These are phyloP conservation scores for Anhinga anhinga DNA, from an alignment of 2,113 vertebrate species.

Conservation along the genomic window DNA sequence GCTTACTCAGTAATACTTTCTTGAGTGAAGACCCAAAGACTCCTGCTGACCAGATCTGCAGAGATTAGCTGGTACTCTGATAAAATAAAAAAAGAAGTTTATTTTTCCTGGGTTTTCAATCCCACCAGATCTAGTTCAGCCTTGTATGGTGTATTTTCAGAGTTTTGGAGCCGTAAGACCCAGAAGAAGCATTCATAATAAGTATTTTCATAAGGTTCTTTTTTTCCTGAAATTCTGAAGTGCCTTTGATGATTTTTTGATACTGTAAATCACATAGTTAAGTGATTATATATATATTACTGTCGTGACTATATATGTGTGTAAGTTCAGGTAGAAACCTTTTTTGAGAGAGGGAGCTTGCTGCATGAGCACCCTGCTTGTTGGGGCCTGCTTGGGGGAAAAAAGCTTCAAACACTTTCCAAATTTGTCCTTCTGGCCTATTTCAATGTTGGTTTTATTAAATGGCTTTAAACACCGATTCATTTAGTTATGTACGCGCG, in stretches of 20 bases:
- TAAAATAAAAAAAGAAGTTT: background rate
- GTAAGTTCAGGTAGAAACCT: background rate
- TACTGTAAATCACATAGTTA: background rate
- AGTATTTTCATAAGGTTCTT: background rate
- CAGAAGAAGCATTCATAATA: background rate
- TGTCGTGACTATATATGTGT: background rate
- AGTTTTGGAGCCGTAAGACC: background rate
- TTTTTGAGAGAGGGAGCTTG: background rate
- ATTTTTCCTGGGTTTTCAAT: background rate
- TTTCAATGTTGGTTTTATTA: background rate
- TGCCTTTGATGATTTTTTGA: background rate
- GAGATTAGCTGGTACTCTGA: background rate
- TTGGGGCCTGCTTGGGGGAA: background rate
- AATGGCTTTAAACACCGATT: background rate
- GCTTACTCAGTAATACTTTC: fast-evolving
- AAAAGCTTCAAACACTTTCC: background rate
- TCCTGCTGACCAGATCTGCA: background rate
- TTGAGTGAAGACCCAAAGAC: background rate
- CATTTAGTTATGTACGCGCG: fast-evolving
- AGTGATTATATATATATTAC: background rate
- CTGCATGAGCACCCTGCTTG: background rate
- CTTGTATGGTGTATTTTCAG: background rate
- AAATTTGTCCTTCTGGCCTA: background rate
- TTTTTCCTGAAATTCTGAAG: background rate
- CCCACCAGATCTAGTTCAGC: background rate